Evolutionary conservation across 1,140 invertebrate genomes (phyloP).

Genomic region (Oedothorax gibbosus): DNA sequence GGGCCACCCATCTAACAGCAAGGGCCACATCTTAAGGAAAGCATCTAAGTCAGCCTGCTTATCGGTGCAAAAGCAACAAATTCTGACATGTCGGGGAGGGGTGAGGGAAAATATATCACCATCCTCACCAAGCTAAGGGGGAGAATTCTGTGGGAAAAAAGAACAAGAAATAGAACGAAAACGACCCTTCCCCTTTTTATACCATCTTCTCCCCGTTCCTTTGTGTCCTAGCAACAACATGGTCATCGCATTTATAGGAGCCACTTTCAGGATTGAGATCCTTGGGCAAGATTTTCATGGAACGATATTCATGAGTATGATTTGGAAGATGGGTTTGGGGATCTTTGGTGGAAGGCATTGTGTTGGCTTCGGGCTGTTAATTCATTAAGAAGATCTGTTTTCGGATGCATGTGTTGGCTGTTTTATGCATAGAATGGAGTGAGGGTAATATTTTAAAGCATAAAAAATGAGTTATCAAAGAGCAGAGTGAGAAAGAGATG

Average conservation of each 20-base stretch:
- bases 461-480: no score
- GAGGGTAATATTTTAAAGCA: no score
- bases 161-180: no score
- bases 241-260: neutral
- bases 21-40: neutral
- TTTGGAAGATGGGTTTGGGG: neutral
- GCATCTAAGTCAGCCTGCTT: constrained; percentile 8
- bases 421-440: no score
- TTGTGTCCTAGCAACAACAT: constrained; percentile 5
- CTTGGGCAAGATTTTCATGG: neutral
- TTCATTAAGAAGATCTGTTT: no score
- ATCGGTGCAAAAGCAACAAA: constrained; percentile 44
- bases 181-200: neutral
- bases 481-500: no score
- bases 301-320: neutral
- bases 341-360: neutral
- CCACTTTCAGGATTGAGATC: neutral
- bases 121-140: neutral
- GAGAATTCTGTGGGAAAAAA: neutral
- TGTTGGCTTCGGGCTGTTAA: no score
- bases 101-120: constrained; percentile 17
- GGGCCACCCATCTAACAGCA: neutral
- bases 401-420: no score
- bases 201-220: neutral
- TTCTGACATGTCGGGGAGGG: constrained; percentile 5